Conservation (phyloP, 2,888 invertebrate genomes). For the Clunio marinus region DNA sequence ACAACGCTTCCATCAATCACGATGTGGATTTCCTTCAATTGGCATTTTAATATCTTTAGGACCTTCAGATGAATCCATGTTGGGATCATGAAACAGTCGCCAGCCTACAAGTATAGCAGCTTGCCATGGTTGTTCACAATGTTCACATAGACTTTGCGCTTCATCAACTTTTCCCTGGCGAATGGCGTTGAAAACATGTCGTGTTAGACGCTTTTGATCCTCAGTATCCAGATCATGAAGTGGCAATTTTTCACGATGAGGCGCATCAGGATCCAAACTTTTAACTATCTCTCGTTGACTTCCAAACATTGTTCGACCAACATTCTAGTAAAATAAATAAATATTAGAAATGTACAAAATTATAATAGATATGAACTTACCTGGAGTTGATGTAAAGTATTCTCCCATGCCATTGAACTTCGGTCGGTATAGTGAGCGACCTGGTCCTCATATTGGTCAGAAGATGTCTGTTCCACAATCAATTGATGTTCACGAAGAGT, state of each 20-base stretch:
- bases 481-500: slow-evolving; percentile 69
- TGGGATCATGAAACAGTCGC: slow-evolving; percentile 81
- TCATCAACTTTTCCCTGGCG: slow-evolving; percentile 81
- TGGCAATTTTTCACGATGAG: slow-evolving; percentile 68
- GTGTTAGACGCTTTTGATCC: slow-evolving; percentile 63
- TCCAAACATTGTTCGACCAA: slow-evolving; percentile 57
- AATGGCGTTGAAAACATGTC: slow-evolving; percentile 66
- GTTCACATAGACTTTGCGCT: slow-evolving; percentile 77
- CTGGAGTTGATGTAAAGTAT: slow-evolving; percentile 76
- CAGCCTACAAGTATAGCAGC: slow-evolving; percentile 89
- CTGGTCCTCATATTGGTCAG: slow-evolving; percentile 54
- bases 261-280: slow-evolving; percentile 86
- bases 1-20: slow-evolving; percentile 76
- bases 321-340: slow-evolving; percentile 47
- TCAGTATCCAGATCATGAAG: slow-evolving; percentile 83
- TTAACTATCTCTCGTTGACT: slow-evolving; percentile 60
- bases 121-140: slow-evolving; percentile 87
- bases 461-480: slow-evolving; percentile 76
- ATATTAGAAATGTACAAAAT: too few relatives aligned
- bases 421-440: slow-evolving; percentile 74
- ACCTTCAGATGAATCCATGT: slow-evolving; percentile 56
- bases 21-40: slow-evolving; percentile 76
- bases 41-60: slow-evolving; percentile 52
- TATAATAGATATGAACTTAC: slow-evolving; percentile 47
- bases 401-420: slow-evolving; percentile 79